A percentile compares a stretch with the other conserved stretches of the same genome.
These are phyloP conservation scores for Erynnis tages DNA, from an alignment of 2,888 invertebrate species.

Conservation along the genomic window DNA sequence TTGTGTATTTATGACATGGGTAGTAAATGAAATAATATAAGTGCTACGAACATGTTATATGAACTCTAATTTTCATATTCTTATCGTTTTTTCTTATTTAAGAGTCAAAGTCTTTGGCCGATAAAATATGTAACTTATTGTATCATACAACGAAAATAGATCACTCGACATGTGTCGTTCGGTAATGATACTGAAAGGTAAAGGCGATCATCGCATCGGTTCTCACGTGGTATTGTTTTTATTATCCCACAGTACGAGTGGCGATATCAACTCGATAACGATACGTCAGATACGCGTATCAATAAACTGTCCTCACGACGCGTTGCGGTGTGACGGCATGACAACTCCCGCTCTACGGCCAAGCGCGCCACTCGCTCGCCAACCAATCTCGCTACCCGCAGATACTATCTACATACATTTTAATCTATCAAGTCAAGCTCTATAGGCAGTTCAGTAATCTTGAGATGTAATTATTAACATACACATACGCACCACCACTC, in stretches of 20 bases:
- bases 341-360: conserved; percentile 32
- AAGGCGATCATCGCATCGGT: conserved; percentile 44
- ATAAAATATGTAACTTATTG: conserved; percentile 61
- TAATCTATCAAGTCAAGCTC: conserved; percentile 47
- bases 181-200: conserved; percentile 49
- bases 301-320: conserved; percentile 41
- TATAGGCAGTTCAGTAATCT: conserved; percentile 43
- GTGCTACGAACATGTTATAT: neutral
- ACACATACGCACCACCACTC: conserved; percentile 53
- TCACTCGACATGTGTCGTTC: conserved; percentile 57
- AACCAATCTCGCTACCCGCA: conserved; percentile 25
- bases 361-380: conserved; percentile 32
- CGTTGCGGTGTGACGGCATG: conserved; percentile 30
- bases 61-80: neutral
- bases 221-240: conserved; percentile 79
- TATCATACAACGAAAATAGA: conserved; percentile 67
- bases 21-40: neutral
- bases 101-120: conserved; percentile 62
- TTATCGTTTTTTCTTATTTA: conserved; percentile 25
- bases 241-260: conserved; percentile 55
- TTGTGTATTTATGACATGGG: no score
- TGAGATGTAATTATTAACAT: conserved; percentile 65
- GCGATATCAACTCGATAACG: conserved; percentile 61
- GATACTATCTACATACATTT: conserved; percentile 40
- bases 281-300: conserved; percentile 45